Evolutionary conservation across 2,797 vertebrate genomes (phyloP).

Genomic region (Pangasius macronema): DNA sequence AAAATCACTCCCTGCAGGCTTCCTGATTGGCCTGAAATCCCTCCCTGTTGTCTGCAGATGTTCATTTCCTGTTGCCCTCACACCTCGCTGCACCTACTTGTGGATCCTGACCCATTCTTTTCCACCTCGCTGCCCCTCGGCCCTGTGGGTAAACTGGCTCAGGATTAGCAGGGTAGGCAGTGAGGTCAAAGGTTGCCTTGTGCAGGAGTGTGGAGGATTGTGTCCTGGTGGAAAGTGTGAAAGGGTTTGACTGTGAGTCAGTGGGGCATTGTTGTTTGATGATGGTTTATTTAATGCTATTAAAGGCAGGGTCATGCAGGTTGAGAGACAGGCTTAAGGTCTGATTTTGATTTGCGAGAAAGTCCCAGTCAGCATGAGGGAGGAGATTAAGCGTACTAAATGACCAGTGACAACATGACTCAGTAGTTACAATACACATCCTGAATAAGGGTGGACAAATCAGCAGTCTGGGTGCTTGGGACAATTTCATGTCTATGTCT

Average conservation of each 20-base stretch:
- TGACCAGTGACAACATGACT: conserved; percentile 22
- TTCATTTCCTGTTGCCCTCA: conserved; percentile 51
- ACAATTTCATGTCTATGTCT: not conserved
- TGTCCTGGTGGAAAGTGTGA: conserved; percentile 36
- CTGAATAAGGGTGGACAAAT: not conserved
- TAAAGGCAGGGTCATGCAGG: conserved; percentile 35
- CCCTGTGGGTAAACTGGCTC: conserved; percentile 18
- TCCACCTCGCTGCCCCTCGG: conserved; percentile 21
- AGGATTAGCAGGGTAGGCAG: conserved; percentile 39
- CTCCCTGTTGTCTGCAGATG: conserved; percentile 31
- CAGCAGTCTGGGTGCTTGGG: not conserved
- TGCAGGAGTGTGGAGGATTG: not conserved
- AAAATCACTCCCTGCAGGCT: conserved; percentile 25
- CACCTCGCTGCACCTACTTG: conserved; percentile 47
- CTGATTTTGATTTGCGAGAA: conserved; percentile 41
- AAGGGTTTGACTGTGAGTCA: conserved; percentile 33
- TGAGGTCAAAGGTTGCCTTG: conserved; percentile 41
- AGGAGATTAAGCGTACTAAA: conserved; percentile 16
- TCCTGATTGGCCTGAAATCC: conserved; percentile 44
- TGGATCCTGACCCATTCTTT: conserved; percentile 31
- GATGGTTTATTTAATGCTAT: conserved; percentile 48
- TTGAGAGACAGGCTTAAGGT: conserved; percentile 27
- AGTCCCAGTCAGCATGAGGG: conserved; percentile 27
- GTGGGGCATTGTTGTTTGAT: conserved; percentile 40
- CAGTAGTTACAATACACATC: not conserved